Evolutionary conservation across 2,888 invertebrate species (phyloP), one percentile per base, ranked within the genome.

Genomic region (Agrotis puta): DNA sequence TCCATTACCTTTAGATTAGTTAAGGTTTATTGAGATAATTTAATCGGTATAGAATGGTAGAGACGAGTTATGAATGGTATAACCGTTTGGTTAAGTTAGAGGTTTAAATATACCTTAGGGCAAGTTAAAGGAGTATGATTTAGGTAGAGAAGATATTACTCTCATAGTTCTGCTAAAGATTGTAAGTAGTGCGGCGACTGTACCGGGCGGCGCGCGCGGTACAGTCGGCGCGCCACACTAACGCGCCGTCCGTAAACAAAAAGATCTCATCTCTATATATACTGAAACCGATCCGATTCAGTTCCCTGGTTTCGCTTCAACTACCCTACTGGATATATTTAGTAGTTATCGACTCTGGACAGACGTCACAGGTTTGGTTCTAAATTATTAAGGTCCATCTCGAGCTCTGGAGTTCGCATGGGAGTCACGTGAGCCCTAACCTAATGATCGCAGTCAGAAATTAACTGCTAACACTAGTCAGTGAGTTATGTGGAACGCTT

Each of bases 71-170:
- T 88, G 89, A 91, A 89, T 92, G 92, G 92, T 92, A 89, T 90
- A 91, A 90, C 92, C 91, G 90, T 88, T 91, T 90, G 92, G 91
- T 92, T 91, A 90, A 88, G 90, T 87, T 92, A 91, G 91, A 84
- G 86, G 87, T 88, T 88, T 89, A 91, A 91, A 88, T 85, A 89
- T 90, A 93, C 87, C 87, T 88, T 92, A 91, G 87, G 87, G 74
- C 85, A 85, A 87, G 87, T 88, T 82, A 74, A 77, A 68, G 70
- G 81, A 87, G 85, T 88, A 89, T 83, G 86, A 83, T 87, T 87
- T 92, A 92, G 86, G 84, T 91, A 91, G 88, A 88, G 81, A 88
- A 77, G 83, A 79, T 87, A 86, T 89, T 87, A 87, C 87, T 89
- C 88, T 89, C 86, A 86, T 92, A 92, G 90, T 88, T 88, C 89